These are phyloP conservation scores for Meriones psammophilus DNA, from an alignment of 2,797 vertebrate genomes.

Conservation along the genomic window DNA sequence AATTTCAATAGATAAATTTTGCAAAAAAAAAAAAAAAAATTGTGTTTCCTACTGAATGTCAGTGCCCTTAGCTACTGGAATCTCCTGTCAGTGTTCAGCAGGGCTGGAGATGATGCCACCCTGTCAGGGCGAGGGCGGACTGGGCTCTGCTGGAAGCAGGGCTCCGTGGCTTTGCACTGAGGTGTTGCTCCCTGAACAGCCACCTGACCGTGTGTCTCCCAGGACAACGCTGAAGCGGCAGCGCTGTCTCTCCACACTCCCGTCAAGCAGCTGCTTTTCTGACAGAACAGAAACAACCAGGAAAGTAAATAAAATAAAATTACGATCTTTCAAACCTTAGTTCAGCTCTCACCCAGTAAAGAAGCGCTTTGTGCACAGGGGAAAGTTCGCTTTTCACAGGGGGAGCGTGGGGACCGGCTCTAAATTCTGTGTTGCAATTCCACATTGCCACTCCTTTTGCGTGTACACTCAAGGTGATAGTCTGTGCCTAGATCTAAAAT, in stretches of 20 bases:
- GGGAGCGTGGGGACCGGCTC: slow-evolving; percentile 61
- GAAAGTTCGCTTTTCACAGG: slow-evolving; percentile 80
- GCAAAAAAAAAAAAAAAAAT: slow-evolving; percentile 37
- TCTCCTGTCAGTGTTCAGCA: slow-evolving; percentile 78
- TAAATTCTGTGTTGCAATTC: slow-evolving; percentile 83
- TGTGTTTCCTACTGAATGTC: slow-evolving; percentile 81
- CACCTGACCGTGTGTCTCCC: slow-evolving; percentile 86
- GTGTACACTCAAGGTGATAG: slow-evolving; percentile 89
- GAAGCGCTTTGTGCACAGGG: not conserved
- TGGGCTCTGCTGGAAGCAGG: slow-evolving; percentile 76
- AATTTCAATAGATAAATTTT: slow-evolving; percentile 85
- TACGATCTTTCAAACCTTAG: slow-evolving; percentile 70
- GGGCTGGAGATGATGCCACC: slow-evolving; percentile 83
- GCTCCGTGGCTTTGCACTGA: slow-evolving; percentile 70
- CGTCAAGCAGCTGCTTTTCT: not conserved
- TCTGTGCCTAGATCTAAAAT: slow-evolving; percentile 91
- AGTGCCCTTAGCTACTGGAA: slow-evolving; percentile 83
- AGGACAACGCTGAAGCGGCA: slow-evolving; percentile 65
- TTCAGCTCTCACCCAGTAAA: slow-evolving; percentile 75
- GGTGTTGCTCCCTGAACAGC: slow-evolving; percentile 13
- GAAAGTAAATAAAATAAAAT: not conserved
- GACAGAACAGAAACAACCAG: not conserved
- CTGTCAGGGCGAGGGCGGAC: slow-evolving; percentile 69
- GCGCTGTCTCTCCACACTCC: slow-evolving; percentile 77
- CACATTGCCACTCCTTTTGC: slow-evolving; percentile 85